These are phyloP conservation scores for Hyla sarda DNA, from an alignment of 2,113 vertebrate genomes.

Conservation along the genomic window DNA sequence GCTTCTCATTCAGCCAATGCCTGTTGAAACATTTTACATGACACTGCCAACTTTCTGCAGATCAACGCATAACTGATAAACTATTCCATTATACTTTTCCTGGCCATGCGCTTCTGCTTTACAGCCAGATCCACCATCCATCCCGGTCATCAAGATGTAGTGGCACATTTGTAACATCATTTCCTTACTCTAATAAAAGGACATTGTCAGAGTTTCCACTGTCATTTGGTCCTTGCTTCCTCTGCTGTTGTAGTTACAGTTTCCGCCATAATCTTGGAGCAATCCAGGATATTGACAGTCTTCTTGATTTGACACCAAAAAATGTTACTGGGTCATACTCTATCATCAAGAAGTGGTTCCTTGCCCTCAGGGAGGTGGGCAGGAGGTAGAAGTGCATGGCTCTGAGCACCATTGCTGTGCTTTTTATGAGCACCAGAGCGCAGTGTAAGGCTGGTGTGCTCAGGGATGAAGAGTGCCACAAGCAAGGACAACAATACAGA, in stretches of 20 bases:
- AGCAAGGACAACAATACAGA: slow-evolving; percentile 89
- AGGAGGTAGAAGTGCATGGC: slow-evolving; percentile 84
- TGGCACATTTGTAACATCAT: slow-evolving; percentile 28
- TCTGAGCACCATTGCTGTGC: slow-evolving; percentile 83
- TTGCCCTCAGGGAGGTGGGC: slow-evolving; percentile 82
- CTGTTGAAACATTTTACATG: not conserved
- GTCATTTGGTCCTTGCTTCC: not conserved
- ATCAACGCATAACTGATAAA: not conserved
- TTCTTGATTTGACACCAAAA: not conserved
- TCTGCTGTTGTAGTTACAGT: slow-evolving; percentile 33
- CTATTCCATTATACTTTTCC: not conserved
- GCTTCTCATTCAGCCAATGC: not conserved
- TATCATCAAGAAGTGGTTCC: slow-evolving; percentile 90
- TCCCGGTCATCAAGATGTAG: not conserved
- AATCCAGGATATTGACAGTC: slow-evolving; percentile 20
- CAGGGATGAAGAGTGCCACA: slow-evolving; percentile 91
- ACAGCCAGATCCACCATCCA: not conserved
- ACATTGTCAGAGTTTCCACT: not conserved
- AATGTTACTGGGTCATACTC: slow-evolving; percentile 72
- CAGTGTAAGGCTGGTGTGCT: slow-evolving; percentile 80
- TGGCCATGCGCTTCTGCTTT: not conserved
- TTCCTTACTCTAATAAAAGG: not conserved
- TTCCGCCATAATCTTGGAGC: slow-evolving; percentile 26
- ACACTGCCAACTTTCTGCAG: not conserved
- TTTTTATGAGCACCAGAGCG: slow-evolving; percentile 86